Evolutionary conservation across 2,888 invertebrate genomes (phyloP).

Genomic region (Hirtodrosophila confusa): DNA sequence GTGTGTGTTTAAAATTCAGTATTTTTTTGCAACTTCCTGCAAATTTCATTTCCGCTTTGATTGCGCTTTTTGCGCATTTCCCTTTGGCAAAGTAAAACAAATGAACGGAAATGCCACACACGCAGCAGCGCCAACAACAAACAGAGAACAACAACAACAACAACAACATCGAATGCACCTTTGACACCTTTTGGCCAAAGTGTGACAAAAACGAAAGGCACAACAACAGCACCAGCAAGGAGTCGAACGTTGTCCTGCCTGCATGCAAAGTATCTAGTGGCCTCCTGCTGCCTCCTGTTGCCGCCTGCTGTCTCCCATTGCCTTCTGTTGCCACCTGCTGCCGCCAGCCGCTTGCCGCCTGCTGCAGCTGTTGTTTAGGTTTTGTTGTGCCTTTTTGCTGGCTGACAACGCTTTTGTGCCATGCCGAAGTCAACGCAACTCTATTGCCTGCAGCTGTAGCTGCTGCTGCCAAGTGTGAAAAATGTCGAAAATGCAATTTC

Average conservation of each 20-base stretch:
- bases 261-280: constrained; percentile 73
- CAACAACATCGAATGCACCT: constrained; percentile 64
- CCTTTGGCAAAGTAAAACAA: constrained; percentile 73
- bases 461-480: constrained; percentile 75
- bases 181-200: constrained; percentile 76
- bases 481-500: constrained; percentile 81
- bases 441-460: constrained; percentile 37
- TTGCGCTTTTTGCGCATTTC: constrained; percentile 78
- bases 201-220: constrained; percentile 64
- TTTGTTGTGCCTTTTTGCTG: constrained; percentile 67
- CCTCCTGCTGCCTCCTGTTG: constrained; percentile 8
- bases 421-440: constrained; percentile 35
- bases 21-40: constrained; percentile 68
- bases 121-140: constrained; percentile 55
- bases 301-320: neutral
- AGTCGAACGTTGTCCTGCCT: constrained; percentile 45
- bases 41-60: constrained; percentile 80
- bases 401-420: constrained; percentile 49
- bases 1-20: constrained; percentile 62
- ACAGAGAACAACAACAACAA: constrained; percentile 28
- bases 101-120: constrained; percentile 79
- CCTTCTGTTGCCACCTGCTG: neutral
- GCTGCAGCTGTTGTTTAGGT: constrained; percentile 52
- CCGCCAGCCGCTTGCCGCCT: neutral
- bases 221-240: constrained; percentile 11